These are phyloP conservation scores for Platichthys stellatus DNA, from an alignment of 2,113 vertebrate species.

Conservation along the genomic window DNA sequence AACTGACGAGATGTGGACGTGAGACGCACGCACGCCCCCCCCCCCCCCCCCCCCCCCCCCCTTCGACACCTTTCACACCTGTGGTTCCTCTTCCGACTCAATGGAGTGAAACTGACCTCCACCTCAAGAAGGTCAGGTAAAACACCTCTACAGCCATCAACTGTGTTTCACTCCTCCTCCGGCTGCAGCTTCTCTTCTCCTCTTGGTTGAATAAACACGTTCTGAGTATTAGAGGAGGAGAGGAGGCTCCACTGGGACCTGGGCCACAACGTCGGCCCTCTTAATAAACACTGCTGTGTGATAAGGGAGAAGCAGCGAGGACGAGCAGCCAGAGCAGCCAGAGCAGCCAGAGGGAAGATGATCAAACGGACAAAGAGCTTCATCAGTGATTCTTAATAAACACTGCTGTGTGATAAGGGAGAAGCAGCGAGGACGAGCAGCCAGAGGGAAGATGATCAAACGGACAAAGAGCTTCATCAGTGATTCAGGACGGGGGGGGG, in stretches of 20 bases:
- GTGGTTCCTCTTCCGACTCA: too few relatives aligned
- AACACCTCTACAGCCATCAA: neutral
- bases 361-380: too few relatives aligned
- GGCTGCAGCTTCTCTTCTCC: neutral
- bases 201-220: conserved; percentile 1
- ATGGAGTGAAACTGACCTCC: too few relatives aligned
- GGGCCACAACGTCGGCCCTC: conserved; percentile 24
- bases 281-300: conserved; percentile 39
- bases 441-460: too few relatives aligned
- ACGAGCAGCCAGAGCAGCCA: neutral
- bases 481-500: neutral
- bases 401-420: conserved; percentile 36
- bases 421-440: neutral
- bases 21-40: too few relatives aligned
- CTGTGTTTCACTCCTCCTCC: conserved; percentile 10
- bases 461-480: neutral
- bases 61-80: too few relatives aligned
- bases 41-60: too few relatives aligned
- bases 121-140: too few relatives aligned
- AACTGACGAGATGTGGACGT: too few relatives aligned
- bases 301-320: conserved; percentile 25
- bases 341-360: too few relatives aligned
- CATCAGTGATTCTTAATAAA: conserved; percentile 44
- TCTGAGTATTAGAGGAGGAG: conserved; percentile 30
- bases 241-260: conserved; percentile 18